phyloP scores from a whole-genome alignment of 2,888 invertebrate genomes.

The Macrosiphum euphorbiae region DNA sequence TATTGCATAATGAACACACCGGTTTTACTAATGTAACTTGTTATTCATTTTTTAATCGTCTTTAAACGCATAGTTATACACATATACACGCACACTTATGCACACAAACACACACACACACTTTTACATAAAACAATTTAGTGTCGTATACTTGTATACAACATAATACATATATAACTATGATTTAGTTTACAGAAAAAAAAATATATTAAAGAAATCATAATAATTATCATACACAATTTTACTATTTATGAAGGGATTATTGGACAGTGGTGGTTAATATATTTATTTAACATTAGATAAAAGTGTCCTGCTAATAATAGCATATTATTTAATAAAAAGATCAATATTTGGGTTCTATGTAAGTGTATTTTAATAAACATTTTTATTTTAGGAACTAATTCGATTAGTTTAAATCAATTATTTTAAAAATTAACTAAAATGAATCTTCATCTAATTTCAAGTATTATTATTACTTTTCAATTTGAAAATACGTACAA shows the following conservation, averaged over 20 bases:
- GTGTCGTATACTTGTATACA: not conserved
- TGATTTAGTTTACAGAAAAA: constrained; percentile 47
- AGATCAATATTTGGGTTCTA: constrained; percentile 25
- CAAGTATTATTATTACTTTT: constrained; percentile 41
- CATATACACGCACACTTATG: constrained; percentile 16
- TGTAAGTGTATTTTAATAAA: constrained; percentile 27
- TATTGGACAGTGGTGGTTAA: not conserved
- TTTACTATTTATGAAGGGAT: constrained; percentile 29
- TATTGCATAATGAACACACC: constrained; percentile 63
- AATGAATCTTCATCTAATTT: constrained; percentile 51
- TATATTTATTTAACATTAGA: constrained; percentile 36
- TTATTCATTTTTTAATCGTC: constrained; percentile 20
- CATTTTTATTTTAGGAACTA: constrained; percentile 59
- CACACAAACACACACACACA: not conserved
- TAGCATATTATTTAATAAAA: constrained; percentile 5
- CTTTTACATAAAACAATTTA: constrained; percentile 1
- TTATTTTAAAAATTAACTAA: constrained; percentile 58
- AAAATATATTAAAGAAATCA: not conserved
- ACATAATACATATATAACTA: constrained; percentile 36
- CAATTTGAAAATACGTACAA: constrained; percentile 46
- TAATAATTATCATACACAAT: constrained; percentile 45
- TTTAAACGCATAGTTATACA: constrained; percentile 40
- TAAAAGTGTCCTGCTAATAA: not conserved
- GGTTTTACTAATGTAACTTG: constrained; percentile 51
- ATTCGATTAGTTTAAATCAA: constrained; percentile 54